phyloP scores from a whole-genome alignment of 2,888 invertebrate genomes.

The Eremobia ochroleuca region DNA sequence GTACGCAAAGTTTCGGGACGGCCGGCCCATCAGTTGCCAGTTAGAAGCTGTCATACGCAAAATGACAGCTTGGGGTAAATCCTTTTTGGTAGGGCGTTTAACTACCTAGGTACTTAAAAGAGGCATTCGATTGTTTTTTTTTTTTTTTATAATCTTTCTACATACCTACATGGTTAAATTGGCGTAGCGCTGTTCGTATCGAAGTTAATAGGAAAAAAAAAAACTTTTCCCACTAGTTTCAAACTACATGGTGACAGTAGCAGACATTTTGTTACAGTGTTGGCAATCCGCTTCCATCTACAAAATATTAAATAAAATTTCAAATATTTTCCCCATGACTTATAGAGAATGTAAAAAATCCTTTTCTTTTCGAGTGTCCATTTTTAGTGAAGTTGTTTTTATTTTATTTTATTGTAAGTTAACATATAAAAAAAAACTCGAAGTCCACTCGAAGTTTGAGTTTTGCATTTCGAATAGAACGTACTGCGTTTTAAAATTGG shows the following conservation, averaged over 20 bases:
- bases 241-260: constrained; percentile 8
- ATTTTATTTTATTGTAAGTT: no score
- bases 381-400: no score
- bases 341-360: no score
- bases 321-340: no score
- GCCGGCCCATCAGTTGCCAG: neutral
- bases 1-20: constrained; percentile 16
- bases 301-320: no score
- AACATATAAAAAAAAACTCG: no score
- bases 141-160: neutral
- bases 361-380: no score
- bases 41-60: constrained; percentile 10
- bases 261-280: neutral
- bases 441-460: no score
- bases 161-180: neutral
- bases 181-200: neutral
- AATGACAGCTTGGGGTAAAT: constrained; percentile 2
- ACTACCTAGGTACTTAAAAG: neutral
- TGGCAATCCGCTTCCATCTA: no score
- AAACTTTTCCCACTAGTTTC: neutral
- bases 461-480: constrained; percentile 43
- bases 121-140: neutral
- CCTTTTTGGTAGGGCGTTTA: neutral
- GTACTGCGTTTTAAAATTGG: constrained; percentile 33
- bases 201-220: neutral